A percentile compares a stretch with the other conserved stretches of the same genome.
phyloP scores from a whole-genome alignment of 2,888 invertebrate species.

The Halictus quadricinctus region DNA sequence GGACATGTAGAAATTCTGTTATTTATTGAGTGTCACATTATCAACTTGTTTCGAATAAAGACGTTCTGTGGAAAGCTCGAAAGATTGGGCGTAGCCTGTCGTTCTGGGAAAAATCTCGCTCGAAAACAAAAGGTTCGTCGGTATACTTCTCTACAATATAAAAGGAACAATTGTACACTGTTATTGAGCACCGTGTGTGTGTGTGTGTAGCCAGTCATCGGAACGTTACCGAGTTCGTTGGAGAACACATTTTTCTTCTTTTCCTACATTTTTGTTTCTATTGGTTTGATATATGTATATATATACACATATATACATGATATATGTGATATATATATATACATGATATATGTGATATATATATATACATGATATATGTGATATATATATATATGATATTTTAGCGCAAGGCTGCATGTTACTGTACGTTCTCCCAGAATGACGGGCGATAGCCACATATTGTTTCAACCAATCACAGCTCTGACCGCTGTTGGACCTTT shows the following conservation, averaged over 20 bases:
- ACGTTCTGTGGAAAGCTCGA: constrained; percentile 80
- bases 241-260: not conserved
- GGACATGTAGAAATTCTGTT: constrained; percentile 81
- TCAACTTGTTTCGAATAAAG: constrained; percentile 79
- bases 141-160: not conserved
- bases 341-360: too few relatives aligned
- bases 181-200: constrained; percentile 7
- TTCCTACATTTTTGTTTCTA: not conserved
- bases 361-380: not conserved
- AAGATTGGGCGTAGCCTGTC: constrained; percentile 76
- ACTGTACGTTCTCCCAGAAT: constrained; percentile 69
- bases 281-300: not conserved
- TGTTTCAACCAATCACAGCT: constrained; percentile 83
- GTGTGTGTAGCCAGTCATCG: not conserved
- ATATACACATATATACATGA: too few relatives aligned
- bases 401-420: constrained; percentile 1
- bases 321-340: too few relatives aligned
- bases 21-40: constrained; percentile 81
- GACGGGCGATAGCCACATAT: constrained; percentile 79
- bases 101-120: constrained; percentile 70
- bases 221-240: not conserved
- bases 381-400: not conserved
- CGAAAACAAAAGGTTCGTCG: not conserved
- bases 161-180: not conserved
- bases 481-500: constrained; percentile 82